phyloP scores from a whole-genome alignment of 2,797 vertebrate species.

The Anguilla megastoma region DNA sequence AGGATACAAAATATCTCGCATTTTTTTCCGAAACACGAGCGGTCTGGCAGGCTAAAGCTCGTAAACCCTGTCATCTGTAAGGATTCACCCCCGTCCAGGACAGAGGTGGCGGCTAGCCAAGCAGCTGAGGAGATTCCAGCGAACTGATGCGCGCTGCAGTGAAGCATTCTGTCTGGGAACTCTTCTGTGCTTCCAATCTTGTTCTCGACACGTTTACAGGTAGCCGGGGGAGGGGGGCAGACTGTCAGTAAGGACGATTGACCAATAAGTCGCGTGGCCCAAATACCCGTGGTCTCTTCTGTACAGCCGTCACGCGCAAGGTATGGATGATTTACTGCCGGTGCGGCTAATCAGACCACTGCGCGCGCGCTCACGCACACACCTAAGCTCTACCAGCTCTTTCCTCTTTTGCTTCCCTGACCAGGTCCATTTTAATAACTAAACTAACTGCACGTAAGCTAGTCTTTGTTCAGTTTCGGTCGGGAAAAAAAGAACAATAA shows the following conservation, averaged over 20 bases:
- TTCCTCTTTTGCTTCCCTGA: background rate
- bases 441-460: background rate
- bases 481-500: background rate
- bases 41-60: background rate
- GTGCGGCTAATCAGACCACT: background rate
- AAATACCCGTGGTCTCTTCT: background rate
- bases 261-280: background rate
- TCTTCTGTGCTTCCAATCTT: background rate
- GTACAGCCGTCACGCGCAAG: background rate
- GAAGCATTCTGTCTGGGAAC: background rate
- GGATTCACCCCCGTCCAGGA: background rate
- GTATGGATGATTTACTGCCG: background rate
- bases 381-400: background rate
- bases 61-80: constrained; percentile 9
- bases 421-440: background rate
- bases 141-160: background rate
- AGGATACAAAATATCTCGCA: background rate
- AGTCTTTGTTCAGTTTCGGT: background rate
- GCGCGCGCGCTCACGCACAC: background rate
- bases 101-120: background rate
- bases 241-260: background rate
- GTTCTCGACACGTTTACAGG: background rate
- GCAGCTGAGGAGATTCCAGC: background rate
- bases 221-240: background rate
- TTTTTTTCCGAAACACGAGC: background rate